Conservation (phyloP, 2,113 vertebrate species). For the Acinonyx jubatus region DNA sequence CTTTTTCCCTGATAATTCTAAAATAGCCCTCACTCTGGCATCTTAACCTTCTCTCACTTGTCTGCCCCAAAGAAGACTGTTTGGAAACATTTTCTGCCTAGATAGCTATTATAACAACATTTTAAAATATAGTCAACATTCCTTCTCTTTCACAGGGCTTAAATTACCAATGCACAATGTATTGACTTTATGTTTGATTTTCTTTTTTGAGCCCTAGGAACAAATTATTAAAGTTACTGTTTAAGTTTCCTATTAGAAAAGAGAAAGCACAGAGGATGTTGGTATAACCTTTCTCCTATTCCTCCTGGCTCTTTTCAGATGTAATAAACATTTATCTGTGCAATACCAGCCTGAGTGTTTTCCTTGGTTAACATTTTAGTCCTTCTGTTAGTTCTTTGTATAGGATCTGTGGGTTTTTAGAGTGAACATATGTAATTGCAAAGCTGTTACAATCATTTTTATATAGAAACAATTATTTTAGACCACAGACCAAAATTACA, state of each 20-base stretch:
- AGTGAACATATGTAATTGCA: constrained; percentile 16
- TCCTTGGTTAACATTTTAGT: constrained; percentile 23
- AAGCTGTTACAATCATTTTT: constrained; percentile 70
- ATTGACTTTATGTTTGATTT: constrained; percentile 8
- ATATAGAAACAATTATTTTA: constrained; percentile 66
- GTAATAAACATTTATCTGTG: not conserved
- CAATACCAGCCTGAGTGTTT: not conserved
- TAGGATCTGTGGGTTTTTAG: constrained; percentile 32
- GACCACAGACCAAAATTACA: constrained; percentile 56
- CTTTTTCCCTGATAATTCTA: not conserved
- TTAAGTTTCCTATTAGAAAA: not conserved
- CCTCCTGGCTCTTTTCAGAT: not conserved
- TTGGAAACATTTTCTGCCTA: not conserved
- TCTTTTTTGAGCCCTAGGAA: not conserved
- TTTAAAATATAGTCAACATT: not conserved
- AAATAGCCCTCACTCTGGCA: not conserved
- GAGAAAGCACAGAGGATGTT: not conserved
- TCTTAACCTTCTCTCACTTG: not conserved
- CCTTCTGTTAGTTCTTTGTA: not conserved
- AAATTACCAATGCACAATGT: not conserved
- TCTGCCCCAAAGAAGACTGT: not conserved
- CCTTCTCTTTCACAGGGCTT: not conserved
- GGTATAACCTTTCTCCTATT: not conserved
- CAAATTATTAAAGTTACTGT: not conserved
- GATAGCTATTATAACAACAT: not conserved